Conservation (phyloP, 2,888 invertebrate genomes). For the Campaea margaritaria region DNA sequence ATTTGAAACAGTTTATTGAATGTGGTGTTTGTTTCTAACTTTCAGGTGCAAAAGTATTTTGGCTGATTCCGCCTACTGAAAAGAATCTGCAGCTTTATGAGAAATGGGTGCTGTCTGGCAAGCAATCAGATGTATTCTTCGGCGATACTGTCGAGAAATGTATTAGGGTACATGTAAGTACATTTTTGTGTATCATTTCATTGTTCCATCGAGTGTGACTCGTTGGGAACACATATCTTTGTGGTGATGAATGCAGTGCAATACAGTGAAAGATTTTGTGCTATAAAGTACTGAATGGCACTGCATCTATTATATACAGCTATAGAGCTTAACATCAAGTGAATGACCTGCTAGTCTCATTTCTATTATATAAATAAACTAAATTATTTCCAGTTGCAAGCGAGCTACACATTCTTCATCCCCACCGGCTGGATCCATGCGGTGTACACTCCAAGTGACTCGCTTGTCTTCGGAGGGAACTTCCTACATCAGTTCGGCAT, state of each 20-base stretch:
- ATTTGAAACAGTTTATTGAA: too few species aligned
- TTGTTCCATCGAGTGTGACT: too few species aligned
- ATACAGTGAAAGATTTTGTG: too few species aligned
- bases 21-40: slow-evolving; percentile 10
- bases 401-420: slow-evolving; percentile 98
- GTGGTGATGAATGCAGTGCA: too few species aligned
- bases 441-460: slow-evolving; percentile 98
- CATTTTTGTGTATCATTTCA: neutral
- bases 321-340: too few species aligned
- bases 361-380: too few species aligned
- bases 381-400: slow-evolving; percentile 83
- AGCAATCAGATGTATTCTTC: slow-evolving; percentile 97
- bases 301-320: too few species aligned
- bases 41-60: slow-evolving; percentile 98
- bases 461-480: slow-evolving; percentile 99
- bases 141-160: slow-evolving; percentile 98
- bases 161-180: slow-evolving; percentile 89
- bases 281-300: too few species aligned
- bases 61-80: slow-evolving; percentile 98
- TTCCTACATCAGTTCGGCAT: slow-evolving; percentile 98
- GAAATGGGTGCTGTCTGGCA: slow-evolving; percentile 98
- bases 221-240: too few species aligned
- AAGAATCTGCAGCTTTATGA: slow-evolving; percentile 96
- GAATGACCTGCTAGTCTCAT: too few species aligned
- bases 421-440: slow-evolving; percentile 99